Evolutionary conservation across 2,113 vertebrate genomes (phyloP).

Genomic region (Aspidoscelis tigris): DNA sequence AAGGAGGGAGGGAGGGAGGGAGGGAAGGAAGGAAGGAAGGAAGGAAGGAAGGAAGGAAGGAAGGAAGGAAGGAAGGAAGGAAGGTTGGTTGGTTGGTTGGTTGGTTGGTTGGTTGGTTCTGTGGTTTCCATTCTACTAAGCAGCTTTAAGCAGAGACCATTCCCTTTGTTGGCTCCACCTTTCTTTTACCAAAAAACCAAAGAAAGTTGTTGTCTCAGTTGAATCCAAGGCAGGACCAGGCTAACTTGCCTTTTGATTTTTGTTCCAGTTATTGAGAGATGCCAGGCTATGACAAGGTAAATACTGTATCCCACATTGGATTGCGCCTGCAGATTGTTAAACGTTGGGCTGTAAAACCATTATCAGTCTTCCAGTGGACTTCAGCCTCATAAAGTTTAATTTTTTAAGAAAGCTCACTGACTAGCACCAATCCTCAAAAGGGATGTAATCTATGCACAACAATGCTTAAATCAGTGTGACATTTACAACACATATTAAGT

Average conservation of each 20-base stretch:
- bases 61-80: too few relatives aligned
- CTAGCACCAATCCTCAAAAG: slow-evolving; percentile 44
- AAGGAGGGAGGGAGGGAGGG: too few relatives aligned
- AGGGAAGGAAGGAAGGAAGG: too few relatives aligned
- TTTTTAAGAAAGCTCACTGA: slow-evolving; percentile 36
- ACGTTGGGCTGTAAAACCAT: slow-evolving; percentile 21
- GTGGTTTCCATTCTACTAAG: slow-evolving; percentile 9
- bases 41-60: too few relatives aligned
- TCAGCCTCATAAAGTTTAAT: slow-evolving; percentile 40
- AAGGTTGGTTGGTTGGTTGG: too few relatives aligned
- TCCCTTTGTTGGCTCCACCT: background rate
- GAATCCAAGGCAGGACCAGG: background rate
- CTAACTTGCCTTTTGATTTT: background rate
- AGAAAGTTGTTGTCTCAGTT: background rate
- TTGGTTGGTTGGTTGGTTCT: too few relatives aligned
- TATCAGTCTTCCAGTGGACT: slow-evolving; percentile 47
- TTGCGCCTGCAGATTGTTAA: slow-evolving; percentile 38
- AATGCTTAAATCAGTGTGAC: slow-evolving; percentile 65
- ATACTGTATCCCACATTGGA: slow-evolving; percentile 42
- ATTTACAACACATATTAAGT: slow-evolving; percentile 70
- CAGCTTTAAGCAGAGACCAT: background rate
- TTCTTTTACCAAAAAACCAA: background rate
- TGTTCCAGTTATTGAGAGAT: slow-evolving; percentile 3
- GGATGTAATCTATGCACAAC: slow-evolving; percentile 60
- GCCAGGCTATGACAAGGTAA: slow-evolving; percentile 17